Conservation (phyloP, 2,797 vertebrate species). For the Enteromius argenteus region DNA sequence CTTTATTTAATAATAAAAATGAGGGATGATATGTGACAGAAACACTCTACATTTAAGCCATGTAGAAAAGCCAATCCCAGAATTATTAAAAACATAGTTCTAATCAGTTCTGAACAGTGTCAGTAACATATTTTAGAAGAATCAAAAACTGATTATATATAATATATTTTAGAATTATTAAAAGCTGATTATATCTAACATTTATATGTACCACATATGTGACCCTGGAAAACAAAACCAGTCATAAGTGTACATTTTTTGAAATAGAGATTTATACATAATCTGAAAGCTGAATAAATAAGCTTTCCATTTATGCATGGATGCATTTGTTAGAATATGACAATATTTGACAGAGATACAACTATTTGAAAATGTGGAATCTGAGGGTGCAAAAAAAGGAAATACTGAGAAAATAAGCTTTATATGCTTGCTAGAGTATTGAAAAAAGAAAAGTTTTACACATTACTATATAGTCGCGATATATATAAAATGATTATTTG, state of each 20-base stretch:
- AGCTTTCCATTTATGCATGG: too few relatives aligned
- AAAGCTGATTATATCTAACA: neutral
- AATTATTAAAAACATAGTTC: neutral
- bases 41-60: neutral
- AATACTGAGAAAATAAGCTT: too few relatives aligned
- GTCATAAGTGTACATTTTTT: too few relatives aligned
- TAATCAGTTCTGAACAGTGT: neutral
- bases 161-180: neutral
- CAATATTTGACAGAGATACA: too few relatives aligned
- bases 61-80: neutral
- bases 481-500: too few relatives aligned
- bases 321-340: too few relatives aligned
- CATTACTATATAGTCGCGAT: neutral
- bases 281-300: too few relatives aligned
- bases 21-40: neutral
- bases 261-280: too few relatives aligned
- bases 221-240: too few relatives aligned
- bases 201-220: neutral
- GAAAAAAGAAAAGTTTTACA: neutral
- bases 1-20: conserved; percentile 11
- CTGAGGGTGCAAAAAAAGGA: too few relatives aligned
- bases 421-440: neutral
- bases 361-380: too few relatives aligned
- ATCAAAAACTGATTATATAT: neutral
- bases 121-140: neutral